Conservation (phyloP, 2,113 vertebrate species). For the Bos indicus region DNA sequence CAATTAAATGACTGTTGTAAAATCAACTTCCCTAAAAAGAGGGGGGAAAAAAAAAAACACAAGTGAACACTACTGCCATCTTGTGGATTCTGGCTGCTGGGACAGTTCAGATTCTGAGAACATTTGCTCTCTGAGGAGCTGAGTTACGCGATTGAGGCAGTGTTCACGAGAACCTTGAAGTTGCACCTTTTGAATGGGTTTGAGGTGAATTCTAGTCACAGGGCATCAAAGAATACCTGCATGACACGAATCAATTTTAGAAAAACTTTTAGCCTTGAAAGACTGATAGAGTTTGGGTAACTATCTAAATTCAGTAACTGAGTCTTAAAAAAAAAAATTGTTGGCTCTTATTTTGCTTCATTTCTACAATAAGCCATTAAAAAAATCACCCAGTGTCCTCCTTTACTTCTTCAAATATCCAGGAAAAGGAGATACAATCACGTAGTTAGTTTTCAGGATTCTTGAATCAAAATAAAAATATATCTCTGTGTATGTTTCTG, state of each 20-base stretch:
- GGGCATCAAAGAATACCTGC: slow-evolving; percentile 56
- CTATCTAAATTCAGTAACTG: not conserved
- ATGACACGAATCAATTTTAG: slow-evolving; percentile 65
- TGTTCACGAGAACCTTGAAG: slow-evolving; percentile 51
- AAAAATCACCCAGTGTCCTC: not conserved
- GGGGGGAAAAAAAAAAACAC: not conserved
- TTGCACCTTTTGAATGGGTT: not conserved
- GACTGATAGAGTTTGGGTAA: not conserved
- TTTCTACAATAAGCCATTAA: slow-evolving; percentile 12
- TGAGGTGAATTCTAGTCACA: slow-evolving; percentile 60
- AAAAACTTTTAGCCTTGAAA: slow-evolving; percentile 65
- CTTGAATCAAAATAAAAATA: slow-evolving; percentile 10
- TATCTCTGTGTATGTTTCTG: not conserved
- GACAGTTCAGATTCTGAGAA: slow-evolving; percentile 49
- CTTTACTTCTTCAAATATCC: not conserved
- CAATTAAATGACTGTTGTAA: not conserved
- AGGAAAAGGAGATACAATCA: not conserved
- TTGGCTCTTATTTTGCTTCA: not conserved
- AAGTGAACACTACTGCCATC: slow-evolving; percentile 81
- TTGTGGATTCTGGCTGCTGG: slow-evolving; percentile 76
- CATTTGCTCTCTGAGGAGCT: not conserved
- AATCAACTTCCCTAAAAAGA: not conserved
- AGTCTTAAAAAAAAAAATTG: slow-evolving; percentile 42
- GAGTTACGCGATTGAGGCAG: not conserved
- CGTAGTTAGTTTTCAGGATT: not conserved